Evolutionary conservation across 2,888 invertebrate species (phyloP).

Genomic region (Drosophila subsilvestris): DNA sequence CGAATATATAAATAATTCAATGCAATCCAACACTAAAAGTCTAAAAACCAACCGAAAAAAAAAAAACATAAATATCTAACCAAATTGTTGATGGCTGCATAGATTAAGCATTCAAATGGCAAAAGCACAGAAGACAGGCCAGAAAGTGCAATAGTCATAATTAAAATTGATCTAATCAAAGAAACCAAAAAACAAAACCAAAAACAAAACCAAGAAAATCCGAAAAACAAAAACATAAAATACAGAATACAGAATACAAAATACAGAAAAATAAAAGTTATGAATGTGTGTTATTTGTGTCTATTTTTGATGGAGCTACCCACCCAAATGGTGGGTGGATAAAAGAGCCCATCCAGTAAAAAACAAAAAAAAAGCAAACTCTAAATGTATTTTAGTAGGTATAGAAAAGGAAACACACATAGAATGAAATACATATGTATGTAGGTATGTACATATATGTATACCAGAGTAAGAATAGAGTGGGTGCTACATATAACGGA

Average conservation of each 20-base stretch:
- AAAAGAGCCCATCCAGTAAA: conserved; percentile 24
- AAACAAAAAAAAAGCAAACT: conserved; percentile 33
- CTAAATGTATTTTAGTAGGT: conserved; percentile 50
- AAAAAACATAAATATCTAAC: conserved; percentile 24
- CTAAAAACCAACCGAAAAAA: conserved; percentile 14
- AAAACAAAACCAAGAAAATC: background rate
- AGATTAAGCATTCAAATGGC: conserved; percentile 24
- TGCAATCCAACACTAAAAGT: background rate
- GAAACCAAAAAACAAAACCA: conserved; percentile 28
- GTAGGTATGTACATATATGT: conserved; percentile 23
- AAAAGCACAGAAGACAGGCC: conserved; percentile 18
- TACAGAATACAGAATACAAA: conserved; percentile 6
- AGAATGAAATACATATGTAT: conserved; percentile 27
- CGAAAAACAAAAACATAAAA: conserved; percentile 35
- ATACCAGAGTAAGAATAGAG: conserved; percentile 43
- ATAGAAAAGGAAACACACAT: conserved; percentile 6
- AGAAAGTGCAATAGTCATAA: conserved; percentile 60
- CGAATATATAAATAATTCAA: conserved; percentile 1
- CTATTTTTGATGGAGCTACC: conserved; percentile 54
- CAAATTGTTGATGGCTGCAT: conserved; percentile 32
- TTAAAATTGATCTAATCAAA: conserved; percentile 55
- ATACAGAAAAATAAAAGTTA: conserved; percentile 36
- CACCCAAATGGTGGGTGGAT: conserved; percentile 9
- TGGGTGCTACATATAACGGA: conserved; percentile 30
- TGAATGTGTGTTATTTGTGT: conserved; percentile 71